Evolutionary conservation across 2,797 vertebrate species (phyloP), one percentile per base, ranked within the genome.

Genomic region (Mallotus villosus): DNA sequence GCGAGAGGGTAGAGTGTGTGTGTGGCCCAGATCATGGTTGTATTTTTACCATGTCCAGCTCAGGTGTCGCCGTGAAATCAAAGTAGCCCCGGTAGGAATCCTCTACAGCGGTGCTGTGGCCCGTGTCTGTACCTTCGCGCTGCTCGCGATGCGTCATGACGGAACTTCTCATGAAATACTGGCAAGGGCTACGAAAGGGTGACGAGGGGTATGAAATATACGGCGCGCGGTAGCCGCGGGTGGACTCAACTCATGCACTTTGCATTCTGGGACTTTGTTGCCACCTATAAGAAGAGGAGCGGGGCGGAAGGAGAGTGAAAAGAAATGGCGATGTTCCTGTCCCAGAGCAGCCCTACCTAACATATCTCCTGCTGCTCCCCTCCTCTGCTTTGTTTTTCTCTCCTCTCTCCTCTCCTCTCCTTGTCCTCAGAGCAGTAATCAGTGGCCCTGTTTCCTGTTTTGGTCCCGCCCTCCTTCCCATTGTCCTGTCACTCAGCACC

Each of bases 401-500:
- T 53, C n/a, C 57, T 58, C n/a, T 6, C 32, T 46, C 37, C 1
- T 27, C 19, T 49, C 17, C 67, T 32, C 11, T 32, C n/a, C 29
- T 32, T 25, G 22, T 68, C 51, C 4, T 37, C 14, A 14, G 19
- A 58, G 53, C 12, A 21, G 58, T 69, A 60, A 64, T n/a, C 64
- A 69, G 59, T 29, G n/a, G 8, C 41, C 22, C 76, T 55, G 76
- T 82, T 90, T 89, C 89, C 88, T 88, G 81, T 83, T 32, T 2
- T 73, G 67, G 21, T 72, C 74, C 78, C 80, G 70, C 83, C 83
- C 78, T 87, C 67, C 73, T 60, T 6, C 67, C 78, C 80, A 84
- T 88, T 88, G 83, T 89, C 58, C 41, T 3, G 68, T 89, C 86
- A 80, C 55, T 88, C 83, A 78, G 6, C 80, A 68, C 75, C 64